Conservation (phyloP, 2,113 vertebrate genomes). For the Epinephelus lanceolatus region DNA sequence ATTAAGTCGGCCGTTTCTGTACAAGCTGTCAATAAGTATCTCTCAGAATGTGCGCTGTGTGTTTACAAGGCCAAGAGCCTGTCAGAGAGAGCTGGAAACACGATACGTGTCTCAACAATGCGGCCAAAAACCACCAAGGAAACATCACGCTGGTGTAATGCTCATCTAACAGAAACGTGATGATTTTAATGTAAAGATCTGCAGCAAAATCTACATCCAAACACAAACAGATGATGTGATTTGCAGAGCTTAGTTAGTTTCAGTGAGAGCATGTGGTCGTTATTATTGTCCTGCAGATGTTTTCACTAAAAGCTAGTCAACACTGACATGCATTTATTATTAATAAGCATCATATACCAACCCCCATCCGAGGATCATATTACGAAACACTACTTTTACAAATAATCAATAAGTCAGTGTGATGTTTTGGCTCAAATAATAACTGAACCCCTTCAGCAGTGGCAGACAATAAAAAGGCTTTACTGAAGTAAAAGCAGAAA, state of each 20-base stretch:
- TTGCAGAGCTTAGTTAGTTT: background rate
- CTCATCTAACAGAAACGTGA: background rate
- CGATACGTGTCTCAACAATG: background rate
- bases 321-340: constrained; percentile 47
- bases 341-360: background rate
- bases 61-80: background rate
- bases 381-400: constrained; percentile 19
- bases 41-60: background rate
- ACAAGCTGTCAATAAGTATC: constrained; percentile 8
- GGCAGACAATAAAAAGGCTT: background rate
- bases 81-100: background rate
- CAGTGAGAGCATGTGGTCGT: constrained; percentile 11
- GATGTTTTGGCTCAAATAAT: constrained; percentile 17
- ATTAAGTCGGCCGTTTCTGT: background rate
- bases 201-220: background rate
- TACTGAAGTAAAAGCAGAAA: background rate
- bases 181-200: background rate
- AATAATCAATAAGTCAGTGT: constrained; percentile 50
- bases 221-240: constrained; percentile 3
- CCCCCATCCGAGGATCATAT: constrained; percentile 18
- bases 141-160: background rate
- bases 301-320: constrained; percentile 14
- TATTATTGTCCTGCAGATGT: constrained; percentile 15
- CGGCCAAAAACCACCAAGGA: background rate
- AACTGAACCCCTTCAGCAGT: background rate